Conservation (phyloP, 2,113 vertebrate genomes). For the Psilopsiagon aurifrons region DNA sequence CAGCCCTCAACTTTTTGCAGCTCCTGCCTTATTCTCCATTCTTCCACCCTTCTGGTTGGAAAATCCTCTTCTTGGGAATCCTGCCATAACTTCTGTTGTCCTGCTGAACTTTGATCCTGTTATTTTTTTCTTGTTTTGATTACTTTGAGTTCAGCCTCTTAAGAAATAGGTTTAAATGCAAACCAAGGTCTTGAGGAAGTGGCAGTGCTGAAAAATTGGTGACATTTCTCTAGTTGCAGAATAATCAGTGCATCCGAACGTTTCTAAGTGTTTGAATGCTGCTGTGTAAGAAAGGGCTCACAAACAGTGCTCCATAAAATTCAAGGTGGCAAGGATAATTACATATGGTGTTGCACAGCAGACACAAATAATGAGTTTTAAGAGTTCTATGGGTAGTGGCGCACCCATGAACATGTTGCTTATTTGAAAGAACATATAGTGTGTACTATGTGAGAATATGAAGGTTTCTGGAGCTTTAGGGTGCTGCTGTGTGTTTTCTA, state of each 20-base stretch:
- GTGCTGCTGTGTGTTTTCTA: neutral
- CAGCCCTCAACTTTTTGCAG: neutral
- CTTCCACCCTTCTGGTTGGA: neutral
- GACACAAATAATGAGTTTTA: neutral
- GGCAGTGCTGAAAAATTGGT: neutral
- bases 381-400: neutral
- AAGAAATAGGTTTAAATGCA: neutral
- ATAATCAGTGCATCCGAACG: neutral
- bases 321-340: neutral
- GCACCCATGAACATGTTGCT: neutral
- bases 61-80: neutral
- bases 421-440: neutral
- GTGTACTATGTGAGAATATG: neutral
- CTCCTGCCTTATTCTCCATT: neutral
- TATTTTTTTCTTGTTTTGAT: neutral
- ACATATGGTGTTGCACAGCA: neutral
- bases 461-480: neutral
- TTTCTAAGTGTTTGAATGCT: neutral
- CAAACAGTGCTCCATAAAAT: neutral
- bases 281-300: neutral
- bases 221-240: neutral
- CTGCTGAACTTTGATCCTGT: neutral
- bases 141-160: neutral
- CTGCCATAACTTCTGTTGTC: neutral
- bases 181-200: neutral